Evolutionary conservation across 23 tunicate genomes (phyloP).

Genomic region (Corella eumyota): DNA sequence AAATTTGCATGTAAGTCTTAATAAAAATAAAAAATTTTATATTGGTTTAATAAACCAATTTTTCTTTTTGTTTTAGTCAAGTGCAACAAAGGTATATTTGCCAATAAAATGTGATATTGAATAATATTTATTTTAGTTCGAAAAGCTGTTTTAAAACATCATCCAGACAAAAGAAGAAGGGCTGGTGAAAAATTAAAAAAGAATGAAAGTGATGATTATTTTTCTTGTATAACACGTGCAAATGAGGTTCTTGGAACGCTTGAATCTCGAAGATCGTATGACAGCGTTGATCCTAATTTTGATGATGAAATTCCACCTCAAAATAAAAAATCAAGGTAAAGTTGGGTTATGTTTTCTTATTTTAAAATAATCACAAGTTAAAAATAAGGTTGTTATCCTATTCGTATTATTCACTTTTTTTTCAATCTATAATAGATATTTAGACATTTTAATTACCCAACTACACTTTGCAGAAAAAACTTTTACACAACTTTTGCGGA

Average conservation of each 20-base stretch:
- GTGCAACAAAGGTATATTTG: background rate
- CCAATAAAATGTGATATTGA: background rate
- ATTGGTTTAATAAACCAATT: background rate
- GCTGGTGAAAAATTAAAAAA: slow-evolving; percentile 26
- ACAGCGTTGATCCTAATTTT: slow-evolving; percentile 69
- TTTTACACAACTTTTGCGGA: slow-evolving; percentile 55
- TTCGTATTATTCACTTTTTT: too few relatives aligned
- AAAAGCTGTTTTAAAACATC: slow-evolving; percentile 71
- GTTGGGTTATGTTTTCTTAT: background rate
- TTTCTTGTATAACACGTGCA: slow-evolving; percentile 74
- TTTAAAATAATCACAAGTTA: background rate
- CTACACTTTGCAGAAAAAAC: slow-evolving; percentile 30
- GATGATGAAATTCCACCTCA: slow-evolving; percentile 68
- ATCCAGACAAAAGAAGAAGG: slow-evolving; percentile 85
- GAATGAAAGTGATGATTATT: slow-evolving; percentile 55
- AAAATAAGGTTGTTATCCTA: background rate
- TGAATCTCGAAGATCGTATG: slow-evolving; percentile 36
- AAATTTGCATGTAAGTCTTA: slow-evolving; percentile 54
- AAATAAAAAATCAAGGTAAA: slow-evolving; percentile 28
- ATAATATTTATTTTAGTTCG: slow-evolving; percentile 18
- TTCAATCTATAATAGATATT: too few relatives aligned
- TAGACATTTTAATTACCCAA: background rate
- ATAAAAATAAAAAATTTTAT: background rate
- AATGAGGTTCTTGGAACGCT: slow-evolving; percentile 41
- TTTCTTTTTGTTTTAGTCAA: background rate